Percentiles rank a stretch among this genome's conserved stretches.
phyloP scores from a whole-genome alignment of 2,888 invertebrate species.

The Idaea aversata region DNA sequence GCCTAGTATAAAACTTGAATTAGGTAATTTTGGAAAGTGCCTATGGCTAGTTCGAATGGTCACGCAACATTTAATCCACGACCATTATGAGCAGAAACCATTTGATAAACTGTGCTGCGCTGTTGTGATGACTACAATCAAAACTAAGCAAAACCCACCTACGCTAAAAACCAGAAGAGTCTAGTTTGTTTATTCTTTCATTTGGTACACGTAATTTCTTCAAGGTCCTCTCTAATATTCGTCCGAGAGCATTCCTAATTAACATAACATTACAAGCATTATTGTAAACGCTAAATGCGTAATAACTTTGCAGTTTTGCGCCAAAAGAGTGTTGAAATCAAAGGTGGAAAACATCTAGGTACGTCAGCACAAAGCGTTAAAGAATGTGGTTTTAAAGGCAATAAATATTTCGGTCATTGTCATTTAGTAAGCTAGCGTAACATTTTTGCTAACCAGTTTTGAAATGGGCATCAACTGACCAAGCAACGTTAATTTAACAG shows the following conservation, averaged over 20 bases:
- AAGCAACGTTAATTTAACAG: neutral
- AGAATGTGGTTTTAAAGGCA: slow-evolving; percentile 8
- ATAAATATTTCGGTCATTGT: slow-evolving; percentile 28
- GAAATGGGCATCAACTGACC: slow-evolving; percentile 24
- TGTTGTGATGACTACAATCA: neutral
- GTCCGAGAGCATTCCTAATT: neutral
- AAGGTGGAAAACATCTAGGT: neutral
- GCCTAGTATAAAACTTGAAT: slow-evolving; percentile 8
- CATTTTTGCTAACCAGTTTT: slow-evolving; percentile 5
- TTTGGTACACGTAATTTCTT: neutral
- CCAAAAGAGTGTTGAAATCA: neutral
- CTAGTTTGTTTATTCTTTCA: neutral
- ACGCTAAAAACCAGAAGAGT: neutral
- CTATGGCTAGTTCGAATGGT: slow-evolving; percentile 40
- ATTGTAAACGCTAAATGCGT: slow-evolving; percentile 8
- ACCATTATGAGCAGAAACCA: slow-evolving; percentile 48
- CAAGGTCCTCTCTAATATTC: neutral
- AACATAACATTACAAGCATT: neutral
- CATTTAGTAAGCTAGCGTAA: slow-evolving; percentile 15
- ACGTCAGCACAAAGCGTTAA: neutral
- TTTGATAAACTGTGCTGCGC: neutral
- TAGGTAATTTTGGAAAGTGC: slow-evolving; percentile 62
- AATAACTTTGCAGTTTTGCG: neutral
- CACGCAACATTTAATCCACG: slow-evolving; percentile 55
- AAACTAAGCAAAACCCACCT: neutral